These are phyloP conservation scores for Mya arenaria DNA, from an alignment of 1,140 invertebrate species.

Conservation along the genomic window DNA sequence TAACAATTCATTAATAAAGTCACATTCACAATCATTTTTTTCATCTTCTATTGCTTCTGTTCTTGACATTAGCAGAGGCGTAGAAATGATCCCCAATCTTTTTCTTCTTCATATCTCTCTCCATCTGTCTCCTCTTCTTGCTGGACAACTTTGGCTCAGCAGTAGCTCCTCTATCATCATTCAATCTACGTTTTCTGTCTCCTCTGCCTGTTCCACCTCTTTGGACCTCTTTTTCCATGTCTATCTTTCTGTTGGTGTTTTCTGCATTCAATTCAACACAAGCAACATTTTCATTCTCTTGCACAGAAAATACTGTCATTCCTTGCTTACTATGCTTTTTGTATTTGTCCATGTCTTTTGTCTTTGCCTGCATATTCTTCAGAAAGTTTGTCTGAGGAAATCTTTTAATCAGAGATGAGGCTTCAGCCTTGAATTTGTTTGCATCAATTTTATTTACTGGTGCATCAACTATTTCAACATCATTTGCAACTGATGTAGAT, in stretches of 20 bases:
- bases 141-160: slow-evolving; percentile 63
- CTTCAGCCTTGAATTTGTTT: neutral
- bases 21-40: no score
- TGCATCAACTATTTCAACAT: neutral
- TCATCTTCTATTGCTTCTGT: slow-evolving; percentile 65
- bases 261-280: slow-evolving; percentile 30
- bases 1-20: no score
- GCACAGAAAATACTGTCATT: slow-evolving; percentile 34
- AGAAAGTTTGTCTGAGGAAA: neutral
- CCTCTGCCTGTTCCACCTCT: slow-evolving; percentile 43
- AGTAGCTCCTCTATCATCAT: slow-evolving; percentile 46
- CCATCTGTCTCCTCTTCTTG: slow-evolving; percentile 71
- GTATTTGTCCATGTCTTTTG: neutral
- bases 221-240: slow-evolving; percentile 25
- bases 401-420: neutral
- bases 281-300: slow-evolving; percentile 31
- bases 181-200: slow-evolving; percentile 24
- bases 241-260: slow-evolving; percentile 24
- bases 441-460: neutral
- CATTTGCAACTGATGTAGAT: neutral
- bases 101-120: slow-evolving; percentile 87
- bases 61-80: slow-evolving; percentile 96
- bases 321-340: slow-evolving; percentile 31
- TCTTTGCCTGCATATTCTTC: slow-evolving; percentile 28
- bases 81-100: slow-evolving; percentile 97